phyloP scores from a whole-genome alignment of 35 echinoderm and acorn worm species.

The Anneissia japonica region DNA sequence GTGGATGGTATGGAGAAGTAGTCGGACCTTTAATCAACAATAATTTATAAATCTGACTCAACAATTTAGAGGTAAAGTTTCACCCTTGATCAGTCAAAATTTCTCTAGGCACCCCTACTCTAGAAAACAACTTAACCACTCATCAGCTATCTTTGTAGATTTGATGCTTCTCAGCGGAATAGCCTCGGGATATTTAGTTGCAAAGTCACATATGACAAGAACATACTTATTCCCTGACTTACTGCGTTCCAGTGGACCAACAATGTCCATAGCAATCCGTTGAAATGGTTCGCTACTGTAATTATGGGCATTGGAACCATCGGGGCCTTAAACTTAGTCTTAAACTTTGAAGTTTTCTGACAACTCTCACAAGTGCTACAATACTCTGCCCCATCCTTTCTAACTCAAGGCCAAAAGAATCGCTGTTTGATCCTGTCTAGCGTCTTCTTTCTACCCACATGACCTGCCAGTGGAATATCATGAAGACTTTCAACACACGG shows the following conservation, averaged over 20 bases:
- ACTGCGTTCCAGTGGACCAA: neutral
- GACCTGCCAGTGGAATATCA: conserved; percentile 30
- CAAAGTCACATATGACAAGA: conserved; percentile 18
- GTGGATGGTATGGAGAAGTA: conserved; percentile 39
- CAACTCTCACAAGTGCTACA: conserved; percentile 38
- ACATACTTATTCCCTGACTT: conserved; percentile 14
- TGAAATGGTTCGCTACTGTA: neutral
- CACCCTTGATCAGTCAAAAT: conserved; percentile 9
- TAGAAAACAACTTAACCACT: conserved; percentile 3
- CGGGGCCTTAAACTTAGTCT: neutral
- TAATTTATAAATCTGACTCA: neutral
- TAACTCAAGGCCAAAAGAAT: conserved; percentile 30
- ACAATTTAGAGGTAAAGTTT: conserved; percentile 1
- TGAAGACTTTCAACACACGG: neutral
- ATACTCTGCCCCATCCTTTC: neutral
- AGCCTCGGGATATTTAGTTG: conserved; percentile 19
- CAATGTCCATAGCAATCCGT: conserved; percentile 14
- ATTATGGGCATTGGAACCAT: neutral
- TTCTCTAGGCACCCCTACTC: conserved; percentile 15
- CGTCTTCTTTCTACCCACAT: conserved; percentile 38
- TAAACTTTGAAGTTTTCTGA: conserved; percentile 13
- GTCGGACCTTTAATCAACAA: neutral
- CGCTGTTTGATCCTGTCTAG: conserved; percentile 7
- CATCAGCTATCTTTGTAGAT: no score
- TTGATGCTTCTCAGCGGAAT: neutral